Evolutionary conservation across 2,797 vertebrate species (phyloP), one percentile per base, ranked within the genome.

Genomic region (Acipenser transmontanus): DNA sequence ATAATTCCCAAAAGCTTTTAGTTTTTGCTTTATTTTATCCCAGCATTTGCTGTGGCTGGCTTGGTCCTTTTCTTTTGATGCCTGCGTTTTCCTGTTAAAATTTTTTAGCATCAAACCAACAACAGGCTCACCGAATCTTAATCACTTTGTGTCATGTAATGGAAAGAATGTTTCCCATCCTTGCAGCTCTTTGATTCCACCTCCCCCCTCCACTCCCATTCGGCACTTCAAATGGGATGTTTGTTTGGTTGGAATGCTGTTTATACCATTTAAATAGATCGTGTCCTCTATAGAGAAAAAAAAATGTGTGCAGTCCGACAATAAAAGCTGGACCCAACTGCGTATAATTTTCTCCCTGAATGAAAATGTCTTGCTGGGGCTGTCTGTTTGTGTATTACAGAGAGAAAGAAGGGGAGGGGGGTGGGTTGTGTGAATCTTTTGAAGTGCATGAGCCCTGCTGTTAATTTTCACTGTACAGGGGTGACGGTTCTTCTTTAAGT

Each of bases 131-230:
- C 49, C 81, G 69, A 49, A 73, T 77, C 82, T 84, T 84, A 83
- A 82, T 86, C 81, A 83, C 84, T 87, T 85, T 87, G 81, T 83
- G 76, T 85, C 87, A 81, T 86, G 87, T 81, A 81, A 85, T 75
- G 81, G 80, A 84, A 88, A 82, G 86, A 88, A 88, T 89, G 84
- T 82, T 83, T 82, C 78, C 73, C 80, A 80, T 79, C 82, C 79
- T 80, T 81, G 74, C 76, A 74, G 65, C 52, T 73, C 65, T 75
- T 73, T 68, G 73, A 59, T 66, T 68, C 66, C 78, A 71, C 68
- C 72, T 59, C 64, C 63, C 67, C 71, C 61, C 63, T 17, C 1
- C 17, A 17, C 66, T 76, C 50, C 68, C 62, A 6, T 73, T 62
- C 64, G 68, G 77, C 74, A 80, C 73, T 14, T n/a, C 74, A 20